Evolutionary conservation across 2,797 vertebrate species (phyloP).

Genomic region (Enteromius thamalakanensis): DNA sequence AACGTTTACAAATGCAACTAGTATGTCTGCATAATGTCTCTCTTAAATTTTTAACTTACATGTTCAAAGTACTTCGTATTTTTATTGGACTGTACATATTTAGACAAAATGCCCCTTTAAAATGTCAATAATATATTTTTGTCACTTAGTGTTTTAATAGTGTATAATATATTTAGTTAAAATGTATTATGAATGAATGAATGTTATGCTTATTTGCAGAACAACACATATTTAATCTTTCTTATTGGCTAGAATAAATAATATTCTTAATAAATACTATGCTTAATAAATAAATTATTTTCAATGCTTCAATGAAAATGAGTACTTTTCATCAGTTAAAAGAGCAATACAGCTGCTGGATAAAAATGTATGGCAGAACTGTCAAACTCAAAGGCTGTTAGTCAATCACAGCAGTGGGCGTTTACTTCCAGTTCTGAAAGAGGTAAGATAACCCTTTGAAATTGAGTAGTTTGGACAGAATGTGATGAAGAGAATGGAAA

Average conservation of each 20-base stretch:
- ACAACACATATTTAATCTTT: too few relatives aligned
- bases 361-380: not conserved
- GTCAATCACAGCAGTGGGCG: not conserved
- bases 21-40: not conserved
- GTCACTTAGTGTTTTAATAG: too few relatives aligned
- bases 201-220: too few relatives aligned
- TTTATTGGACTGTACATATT: not conserved
- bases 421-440: not conserved
- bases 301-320: not conserved
- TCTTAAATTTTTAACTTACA: not conserved
- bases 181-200: too few relatives aligned
- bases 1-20: not conserved
- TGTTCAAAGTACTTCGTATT: not conserved
- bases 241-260: too few relatives aligned
- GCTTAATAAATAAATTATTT: too few relatives aligned
- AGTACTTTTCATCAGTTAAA: not conserved
- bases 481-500: not conserved
- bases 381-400: not conserved
- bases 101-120: not conserved
- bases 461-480: not conserved
- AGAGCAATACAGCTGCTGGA: not conserved
- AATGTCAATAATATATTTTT: not conserved
- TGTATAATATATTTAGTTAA: too few relatives aligned
- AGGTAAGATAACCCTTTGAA: not conserved
- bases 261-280: too few relatives aligned